A percentile compares a stretch with the other conserved stretches of the same genome.
phyloP scores from a whole-genome alignment of 2,888 invertebrate genomes.

The Lacanobia oleracea region DNA sequence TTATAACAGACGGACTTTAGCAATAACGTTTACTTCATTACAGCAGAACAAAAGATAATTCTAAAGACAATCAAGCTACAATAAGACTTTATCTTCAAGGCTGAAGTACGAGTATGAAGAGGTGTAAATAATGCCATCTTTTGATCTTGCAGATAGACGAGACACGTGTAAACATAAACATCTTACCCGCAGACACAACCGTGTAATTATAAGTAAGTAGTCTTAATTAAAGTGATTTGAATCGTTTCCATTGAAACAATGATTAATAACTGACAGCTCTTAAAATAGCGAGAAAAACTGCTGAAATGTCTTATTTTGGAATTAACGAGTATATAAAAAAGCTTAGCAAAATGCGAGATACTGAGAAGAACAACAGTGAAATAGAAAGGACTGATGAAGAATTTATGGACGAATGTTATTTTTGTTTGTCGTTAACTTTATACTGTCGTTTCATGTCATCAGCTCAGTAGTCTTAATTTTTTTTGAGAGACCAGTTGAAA shows the following conservation, averaged over 20 bases:
- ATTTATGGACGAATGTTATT: background rate
- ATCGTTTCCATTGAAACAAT: conserved; percentile 48
- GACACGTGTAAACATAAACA: conserved; percentile 61
- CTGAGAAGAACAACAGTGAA: background rate
- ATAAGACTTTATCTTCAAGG: conserved; percentile 26
- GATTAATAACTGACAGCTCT: conserved; percentile 11
- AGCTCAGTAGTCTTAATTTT: background rate
- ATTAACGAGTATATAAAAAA: conserved; percentile 1
- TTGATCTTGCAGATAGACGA: conserved; percentile 52
- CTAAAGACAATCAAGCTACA: conserved; percentile 6
- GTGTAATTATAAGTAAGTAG: conserved; percentile 50
- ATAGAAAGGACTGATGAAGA: background rate
- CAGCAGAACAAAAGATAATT: conserved; percentile 9
- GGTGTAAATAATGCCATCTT: conserved; percentile 51
- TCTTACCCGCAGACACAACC: conserved; percentile 41
- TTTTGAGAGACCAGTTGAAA: background rate
- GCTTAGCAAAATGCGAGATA: background rate
- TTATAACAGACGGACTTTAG: background rate
- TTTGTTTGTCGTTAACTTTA: background rate
- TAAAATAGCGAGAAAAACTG: conserved; percentile 7
- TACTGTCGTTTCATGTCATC: background rate
- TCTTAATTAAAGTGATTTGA: conserved; percentile 56
- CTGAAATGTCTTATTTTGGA: conserved; percentile 15
- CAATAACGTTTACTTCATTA: conserved; percentile 14
- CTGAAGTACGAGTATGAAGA: conserved; percentile 24